Conservation (phyloP, 30 jellyfish, hydroid and myxozoan genomes). For the Aurelia aurita complex sp. Pacific region DNA sequence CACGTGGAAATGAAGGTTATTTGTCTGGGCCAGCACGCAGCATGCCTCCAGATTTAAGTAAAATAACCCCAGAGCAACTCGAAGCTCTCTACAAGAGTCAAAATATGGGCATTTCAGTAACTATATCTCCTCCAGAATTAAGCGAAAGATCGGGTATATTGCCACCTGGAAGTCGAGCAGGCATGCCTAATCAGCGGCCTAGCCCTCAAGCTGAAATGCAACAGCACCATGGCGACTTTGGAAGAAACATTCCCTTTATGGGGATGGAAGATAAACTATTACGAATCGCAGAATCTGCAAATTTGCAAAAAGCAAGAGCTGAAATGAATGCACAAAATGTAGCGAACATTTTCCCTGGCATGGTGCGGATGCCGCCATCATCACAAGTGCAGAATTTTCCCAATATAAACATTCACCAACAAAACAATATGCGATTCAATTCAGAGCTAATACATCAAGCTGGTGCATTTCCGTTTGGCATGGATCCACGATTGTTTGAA, state of each 20-base stretch:
- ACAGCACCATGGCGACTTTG: conserved; percentile 46
- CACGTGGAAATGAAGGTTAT: conserved; percentile 60
- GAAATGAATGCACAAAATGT: conserved; percentile 45
- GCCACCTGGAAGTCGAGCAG: conserved; percentile 59
- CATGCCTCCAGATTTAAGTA: conserved; percentile 63
- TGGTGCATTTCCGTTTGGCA: conserved; percentile 66
- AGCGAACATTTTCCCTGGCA: conserved; percentile 50
- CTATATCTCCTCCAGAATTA: conserved; percentile 64
- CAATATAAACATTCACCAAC: conserved; percentile 41
- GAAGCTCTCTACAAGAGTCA: conserved; percentile 63
- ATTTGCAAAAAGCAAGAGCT: conserved; percentile 54
- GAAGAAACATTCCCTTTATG: conserved; percentile 32
- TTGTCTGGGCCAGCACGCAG: conserved; percentile 51
- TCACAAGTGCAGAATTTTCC: conserved; percentile 58
- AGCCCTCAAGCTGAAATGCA: conserved; percentile 70
- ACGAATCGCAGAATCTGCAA: conserved; percentile 50
- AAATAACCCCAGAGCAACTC: conserved; percentile 49
- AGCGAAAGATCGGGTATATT: conserved; percentile 48
- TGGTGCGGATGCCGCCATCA: conserved; percentile 69
- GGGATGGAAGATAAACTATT: conserved; percentile 67
- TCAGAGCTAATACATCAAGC: conserved; percentile 63
- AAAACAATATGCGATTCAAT: conserved; percentile 52
- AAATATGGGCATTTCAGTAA: conserved; percentile 48
- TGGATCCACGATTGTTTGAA: conserved; percentile 67
- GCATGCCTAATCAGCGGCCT: conserved; percentile 50